Percentiles rank a stretch among this genome's conserved stretches.
Conservation (phyloP, 2,797 vertebrate species). For the Menidia menidia region DNA sequence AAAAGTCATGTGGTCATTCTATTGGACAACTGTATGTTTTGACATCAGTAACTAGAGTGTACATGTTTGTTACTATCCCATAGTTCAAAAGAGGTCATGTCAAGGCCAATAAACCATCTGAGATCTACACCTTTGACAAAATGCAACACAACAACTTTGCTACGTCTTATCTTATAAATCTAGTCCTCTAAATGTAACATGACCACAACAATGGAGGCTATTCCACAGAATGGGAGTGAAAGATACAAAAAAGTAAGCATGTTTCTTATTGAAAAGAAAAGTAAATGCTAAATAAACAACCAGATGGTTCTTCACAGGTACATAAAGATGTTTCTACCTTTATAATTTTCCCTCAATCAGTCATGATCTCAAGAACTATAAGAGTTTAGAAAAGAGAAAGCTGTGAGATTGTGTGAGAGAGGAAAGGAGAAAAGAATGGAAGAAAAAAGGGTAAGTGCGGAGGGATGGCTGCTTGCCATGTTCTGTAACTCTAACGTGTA, state of each 20-base stretch:
- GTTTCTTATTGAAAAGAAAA: neutral
- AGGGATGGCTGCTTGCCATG: slow-evolving; percentile 30
- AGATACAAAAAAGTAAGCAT: neutral
- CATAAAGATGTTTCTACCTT: slow-evolving; percentile 15
- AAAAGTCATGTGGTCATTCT: neutral
- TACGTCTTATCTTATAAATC: neutral
- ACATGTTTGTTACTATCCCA: slow-evolving; percentile 16
- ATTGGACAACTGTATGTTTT: slow-evolving; percentile 28
- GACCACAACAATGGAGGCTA: neutral
- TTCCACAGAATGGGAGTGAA: slow-evolving; percentile 3
- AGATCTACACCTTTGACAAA: neutral
- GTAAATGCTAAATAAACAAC: neutral
- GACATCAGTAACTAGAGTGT: slow-evolving; percentile 34
- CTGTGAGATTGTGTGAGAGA: neutral
- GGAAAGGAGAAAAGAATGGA: neutral
- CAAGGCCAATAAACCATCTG: slow-evolving; percentile 12
- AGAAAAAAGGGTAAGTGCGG: neutral
- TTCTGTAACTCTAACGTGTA: slow-evolving; percentile 56
- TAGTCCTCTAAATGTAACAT: neutral
- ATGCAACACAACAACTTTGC: neutral
- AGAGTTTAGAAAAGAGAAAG: slow-evolving; percentile 27
- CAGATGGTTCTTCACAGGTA: neutral
- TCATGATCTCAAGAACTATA: slow-evolving; percentile 7
- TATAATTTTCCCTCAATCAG: slow-evolving; percentile 39
- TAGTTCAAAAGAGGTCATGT: slow-evolving; percentile 34